Evolutionary conservation across 2,888 invertebrate genomes (phyloP).

Genomic region (Argynnis bischoffii): DNA sequence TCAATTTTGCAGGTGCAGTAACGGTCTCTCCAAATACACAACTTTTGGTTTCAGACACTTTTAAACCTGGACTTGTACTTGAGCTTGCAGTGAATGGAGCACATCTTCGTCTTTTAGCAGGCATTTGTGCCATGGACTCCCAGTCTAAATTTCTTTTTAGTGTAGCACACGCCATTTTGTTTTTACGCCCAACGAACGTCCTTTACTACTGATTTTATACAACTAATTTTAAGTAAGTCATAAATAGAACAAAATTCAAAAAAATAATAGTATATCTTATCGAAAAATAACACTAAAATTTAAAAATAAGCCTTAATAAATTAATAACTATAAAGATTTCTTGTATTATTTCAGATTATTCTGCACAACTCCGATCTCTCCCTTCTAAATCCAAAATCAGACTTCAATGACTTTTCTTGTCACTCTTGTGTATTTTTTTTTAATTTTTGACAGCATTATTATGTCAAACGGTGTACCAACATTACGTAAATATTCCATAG

Average conservation of each 20-base stretch:
- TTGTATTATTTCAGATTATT: slow-evolving; percentile 66
- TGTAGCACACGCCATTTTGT: slow-evolving; percentile 98
- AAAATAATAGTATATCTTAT: slow-evolving; percentile 62
- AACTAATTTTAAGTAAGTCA: slow-evolving; percentile 56
- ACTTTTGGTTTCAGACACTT: slow-evolving; percentile 82
- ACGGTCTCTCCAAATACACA: slow-evolving; percentile 93
- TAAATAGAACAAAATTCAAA: slow-evolving; percentile 56
- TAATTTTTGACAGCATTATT: slow-evolving; percentile 55
- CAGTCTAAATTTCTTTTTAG: slow-evolving; percentile 97
- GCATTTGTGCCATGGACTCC: slow-evolving; percentile 94
- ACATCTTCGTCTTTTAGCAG: slow-evolving; percentile 95
- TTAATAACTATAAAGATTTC: slow-evolving; percentile 62
- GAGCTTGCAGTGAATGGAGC: slow-evolving; percentile 89
- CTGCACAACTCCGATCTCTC: slow-evolving; percentile 56
- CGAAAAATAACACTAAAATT: slow-evolving; percentile 55
- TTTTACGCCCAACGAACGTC: slow-evolving; percentile 84
- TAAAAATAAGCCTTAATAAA: slow-evolving; percentile 53
- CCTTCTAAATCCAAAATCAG: slow-evolving; percentile 65
- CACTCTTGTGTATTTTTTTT: slow-evolving; percentile 47
- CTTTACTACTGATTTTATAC: slow-evolving; percentile 61
- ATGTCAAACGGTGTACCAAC: slow-evolving; percentile 32
- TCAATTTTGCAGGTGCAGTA: slow-evolving; percentile 88
- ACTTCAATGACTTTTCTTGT: slow-evolving; percentile 58
- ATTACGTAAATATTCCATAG: slow-evolving; percentile 11
- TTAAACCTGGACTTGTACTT: slow-evolving; percentile 78